Conservation (phyloP, 2,113 vertebrate genomes). For the Rhineura floridana region DNA sequence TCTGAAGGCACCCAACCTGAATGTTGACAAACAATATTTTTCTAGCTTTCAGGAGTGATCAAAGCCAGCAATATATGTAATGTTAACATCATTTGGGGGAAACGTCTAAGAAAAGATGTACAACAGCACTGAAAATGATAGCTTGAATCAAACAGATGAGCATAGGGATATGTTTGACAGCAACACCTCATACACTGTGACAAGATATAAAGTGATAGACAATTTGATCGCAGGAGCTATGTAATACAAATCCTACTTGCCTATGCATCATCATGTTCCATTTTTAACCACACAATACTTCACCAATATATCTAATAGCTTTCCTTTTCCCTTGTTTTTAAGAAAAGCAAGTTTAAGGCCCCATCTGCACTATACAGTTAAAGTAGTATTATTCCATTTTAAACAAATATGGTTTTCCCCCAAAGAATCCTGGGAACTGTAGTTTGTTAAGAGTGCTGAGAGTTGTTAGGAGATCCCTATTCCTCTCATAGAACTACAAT, state of each 20-base stretch:
- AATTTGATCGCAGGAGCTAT: conserved; percentile 69
- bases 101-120: conserved; percentile 59
- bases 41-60: conserved; percentile 65
- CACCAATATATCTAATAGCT: conserved; percentile 40
- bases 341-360: conserved; percentile 7
- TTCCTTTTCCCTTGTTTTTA: conserved; percentile 27
- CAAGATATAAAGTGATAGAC: conserved; percentile 58
- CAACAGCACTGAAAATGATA: conserved; percentile 56
- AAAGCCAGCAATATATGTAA: conserved; percentile 66
- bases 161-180: conserved; percentile 51
- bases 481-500: no score
- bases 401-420: no score
- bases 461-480: no score
- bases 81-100: conserved; percentile 69
- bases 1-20: conserved; percentile 27
- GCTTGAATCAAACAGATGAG: conserved; percentile 59
- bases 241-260: conserved; percentile 68
- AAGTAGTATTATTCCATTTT: no score
- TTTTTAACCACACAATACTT: conserved; percentile 55
- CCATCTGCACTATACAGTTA: no score
- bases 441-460: no score
- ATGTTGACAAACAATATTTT: conserved; percentile 59
- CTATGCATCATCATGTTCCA: conserved; percentile 34
- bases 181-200: conserved; percentile 60
- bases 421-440: no score